Conservation (phyloP, 1,140 invertebrate species). For the Holcopasites calliopsidis region DNA sequence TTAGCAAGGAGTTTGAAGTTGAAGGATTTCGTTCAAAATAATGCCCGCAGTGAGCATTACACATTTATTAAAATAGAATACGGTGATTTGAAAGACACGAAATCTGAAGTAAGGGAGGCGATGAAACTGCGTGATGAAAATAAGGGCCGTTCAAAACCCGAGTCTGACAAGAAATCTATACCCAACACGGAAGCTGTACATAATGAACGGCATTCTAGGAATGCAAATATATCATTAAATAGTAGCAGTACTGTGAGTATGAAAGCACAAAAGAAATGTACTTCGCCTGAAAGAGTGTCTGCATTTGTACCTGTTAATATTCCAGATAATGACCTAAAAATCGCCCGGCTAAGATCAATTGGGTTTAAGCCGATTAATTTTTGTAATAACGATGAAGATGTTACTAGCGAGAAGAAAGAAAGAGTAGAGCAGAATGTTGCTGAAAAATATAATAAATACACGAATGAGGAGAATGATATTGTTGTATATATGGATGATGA, state of each 20-base stretch:
- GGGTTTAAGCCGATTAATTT: slow-evolving; percentile 73
- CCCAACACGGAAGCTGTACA: background rate
- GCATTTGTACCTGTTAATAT: slow-evolving; percentile 74
- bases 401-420: background rate
- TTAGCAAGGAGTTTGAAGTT: slow-evolving; percentile 35
- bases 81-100: slow-evolving; percentile 66
- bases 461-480: slow-evolving; percentile 70
- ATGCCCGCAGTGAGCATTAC: slow-evolving; percentile 13
- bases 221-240: background rate
- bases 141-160: background rate
- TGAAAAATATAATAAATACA: slow-evolving; percentile 74
- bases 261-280: slow-evolving; percentile 11
- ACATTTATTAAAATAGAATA: slow-evolving; percentile 60
- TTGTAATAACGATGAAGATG: background rate
- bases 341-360: slow-evolving; percentile 72
- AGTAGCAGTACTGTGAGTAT: background rate
- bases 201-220: background rate
- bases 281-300: slow-evolving; percentile 50
- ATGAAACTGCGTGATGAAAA: background rate
- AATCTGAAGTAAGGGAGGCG: slow-evolving; percentile 38
- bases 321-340: slow-evolving; percentile 65
- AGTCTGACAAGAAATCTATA: background rate
- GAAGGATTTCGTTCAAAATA: background rate
- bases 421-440: slow-evolving; percentile 64
- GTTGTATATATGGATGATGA: slow-evolving; percentile 76